phyloP scores from a whole-genome alignment of 2,797 vertebrate genomes.

The Amblyopsis hoosieri region DNA sequence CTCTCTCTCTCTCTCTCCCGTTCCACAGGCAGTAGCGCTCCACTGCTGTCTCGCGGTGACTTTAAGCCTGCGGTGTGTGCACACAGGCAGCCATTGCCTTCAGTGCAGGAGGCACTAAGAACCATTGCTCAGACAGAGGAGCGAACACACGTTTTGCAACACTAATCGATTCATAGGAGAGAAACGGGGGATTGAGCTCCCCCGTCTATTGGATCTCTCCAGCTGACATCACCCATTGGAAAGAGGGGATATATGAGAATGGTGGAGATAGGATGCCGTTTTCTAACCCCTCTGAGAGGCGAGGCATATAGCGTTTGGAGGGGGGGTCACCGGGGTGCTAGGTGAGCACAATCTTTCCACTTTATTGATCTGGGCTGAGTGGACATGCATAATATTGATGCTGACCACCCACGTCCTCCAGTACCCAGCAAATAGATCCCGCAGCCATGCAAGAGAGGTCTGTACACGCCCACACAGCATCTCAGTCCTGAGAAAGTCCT shows the following conservation, averaged over 20 bases:
- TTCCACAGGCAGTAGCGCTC: no score
- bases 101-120: no score
- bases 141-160: background rate
- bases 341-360: conserved; percentile 13
- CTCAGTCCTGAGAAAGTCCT: no score
- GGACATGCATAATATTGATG: conserved; percentile 67
- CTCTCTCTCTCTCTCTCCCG: conserved; percentile 4
- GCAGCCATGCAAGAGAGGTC: background rate
- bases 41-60: no score
- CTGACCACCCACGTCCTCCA: conserved; percentile 57
- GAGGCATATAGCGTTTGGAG: conserved; percentile 23
- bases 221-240: conserved; percentile 59
- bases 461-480: no score
- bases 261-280: conserved; percentile 56
- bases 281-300: conserved; percentile 58
- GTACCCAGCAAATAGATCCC: conserved; percentile 41
- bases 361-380: conserved; percentile 67
- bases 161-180: background rate
- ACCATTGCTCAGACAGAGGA: background rate
- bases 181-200: background rate
- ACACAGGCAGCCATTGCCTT: no score
- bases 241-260: conserved; percentile 63
- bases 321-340: conserved; percentile 15
- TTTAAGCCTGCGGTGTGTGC: no score
- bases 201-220: conserved; percentile 43